Conservation (phyloP, 1,140 invertebrate species). For the Drosophila sproati region DNA sequence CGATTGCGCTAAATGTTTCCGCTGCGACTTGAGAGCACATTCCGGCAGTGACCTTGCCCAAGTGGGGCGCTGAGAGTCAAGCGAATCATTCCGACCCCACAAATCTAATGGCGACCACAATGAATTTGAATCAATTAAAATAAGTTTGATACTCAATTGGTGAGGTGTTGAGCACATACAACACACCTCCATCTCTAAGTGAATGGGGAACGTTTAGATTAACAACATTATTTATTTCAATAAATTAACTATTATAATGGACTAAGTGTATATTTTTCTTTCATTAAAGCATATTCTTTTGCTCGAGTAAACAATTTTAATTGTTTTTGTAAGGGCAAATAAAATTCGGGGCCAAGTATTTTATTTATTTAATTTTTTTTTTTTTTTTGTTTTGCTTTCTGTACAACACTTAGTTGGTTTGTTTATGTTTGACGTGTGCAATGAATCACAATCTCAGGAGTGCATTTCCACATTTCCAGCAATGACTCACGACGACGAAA, state of each 20-base stretch:
- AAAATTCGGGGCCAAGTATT: too few relatives aligned
- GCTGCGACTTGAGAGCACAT: conserved; percentile 32
- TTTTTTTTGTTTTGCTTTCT: background rate
- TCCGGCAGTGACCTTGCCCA: conserved; percentile 37
- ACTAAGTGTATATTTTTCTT: too few relatives aligned
- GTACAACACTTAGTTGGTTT: background rate
- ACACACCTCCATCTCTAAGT: background rate
- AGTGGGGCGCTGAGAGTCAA: conserved; percentile 16
- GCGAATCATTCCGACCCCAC: background rate
- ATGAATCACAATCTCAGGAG: conserved; percentile 26
- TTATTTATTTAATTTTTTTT: background rate
- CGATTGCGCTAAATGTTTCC: conserved; percentile 36
- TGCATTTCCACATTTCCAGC: conserved; percentile 35
- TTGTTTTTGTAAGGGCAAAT: too few relatives aligned
- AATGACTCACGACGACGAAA: conserved; percentile 24
- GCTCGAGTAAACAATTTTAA: too few relatives aligned
- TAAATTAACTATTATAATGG: too few relatives aligned
- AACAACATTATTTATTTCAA: background rate
- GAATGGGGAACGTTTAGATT: background rate
- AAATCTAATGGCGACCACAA: conserved; percentile 4
- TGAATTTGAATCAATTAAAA: conserved; percentile 44
- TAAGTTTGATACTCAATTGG: conserved; percentile 22
- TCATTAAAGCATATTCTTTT: too few relatives aligned
- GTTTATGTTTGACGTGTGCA: conserved; percentile 1
- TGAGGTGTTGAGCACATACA: background rate